A percentile compares a stretch with the other conserved stretches of the same genome.
These are phyloP conservation scores for Chloroceryle aenea DNA, from an alignment of 2,113 vertebrate genomes.

Conservation along the genomic window DNA sequence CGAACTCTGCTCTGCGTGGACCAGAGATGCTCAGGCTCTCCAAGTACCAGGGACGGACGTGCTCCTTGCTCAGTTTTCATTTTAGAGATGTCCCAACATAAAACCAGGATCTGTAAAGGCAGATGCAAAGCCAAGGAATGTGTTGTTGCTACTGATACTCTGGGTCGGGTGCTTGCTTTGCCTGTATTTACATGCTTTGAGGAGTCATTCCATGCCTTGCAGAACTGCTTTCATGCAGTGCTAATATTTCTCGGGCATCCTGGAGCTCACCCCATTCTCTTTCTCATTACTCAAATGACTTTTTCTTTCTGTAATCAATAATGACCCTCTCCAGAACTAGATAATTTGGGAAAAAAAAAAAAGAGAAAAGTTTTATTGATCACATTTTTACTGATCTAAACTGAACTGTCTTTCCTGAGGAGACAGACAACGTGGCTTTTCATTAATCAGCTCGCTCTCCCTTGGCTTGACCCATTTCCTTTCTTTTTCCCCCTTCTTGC, in stretches of 20 bases:
- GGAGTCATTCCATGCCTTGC: not conserved
- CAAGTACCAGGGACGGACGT: not conserved
- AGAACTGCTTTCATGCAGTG: not conserved
- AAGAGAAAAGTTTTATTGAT: not conserved
- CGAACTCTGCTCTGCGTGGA: fast-evolving
- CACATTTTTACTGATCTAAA: not conserved
- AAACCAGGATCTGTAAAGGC: not conserved
- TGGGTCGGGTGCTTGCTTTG: not conserved
- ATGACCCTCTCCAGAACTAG: not conserved
- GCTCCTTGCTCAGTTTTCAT: not conserved
- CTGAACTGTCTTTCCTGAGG: not conserved
- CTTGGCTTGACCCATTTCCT: slow-evolving; percentile 65
- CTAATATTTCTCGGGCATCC: not conserved
- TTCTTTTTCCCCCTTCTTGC: slow-evolving; percentile 26
- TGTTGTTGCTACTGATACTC: not conserved
- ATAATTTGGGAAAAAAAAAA: not conserved
- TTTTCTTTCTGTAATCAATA: slow-evolving; percentile 20
- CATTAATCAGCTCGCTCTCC: not conserved
- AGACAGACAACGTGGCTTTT: not conserved
- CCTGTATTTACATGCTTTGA: not conserved
- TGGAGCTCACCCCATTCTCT: not conserved
- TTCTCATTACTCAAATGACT: slow-evolving; percentile 10
- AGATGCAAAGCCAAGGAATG: not conserved
- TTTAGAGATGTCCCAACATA: not conserved
- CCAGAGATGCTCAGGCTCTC: not conserved